Conservation (phyloP, 2,888 invertebrate species). For the Stenurella melanura region DNA sequence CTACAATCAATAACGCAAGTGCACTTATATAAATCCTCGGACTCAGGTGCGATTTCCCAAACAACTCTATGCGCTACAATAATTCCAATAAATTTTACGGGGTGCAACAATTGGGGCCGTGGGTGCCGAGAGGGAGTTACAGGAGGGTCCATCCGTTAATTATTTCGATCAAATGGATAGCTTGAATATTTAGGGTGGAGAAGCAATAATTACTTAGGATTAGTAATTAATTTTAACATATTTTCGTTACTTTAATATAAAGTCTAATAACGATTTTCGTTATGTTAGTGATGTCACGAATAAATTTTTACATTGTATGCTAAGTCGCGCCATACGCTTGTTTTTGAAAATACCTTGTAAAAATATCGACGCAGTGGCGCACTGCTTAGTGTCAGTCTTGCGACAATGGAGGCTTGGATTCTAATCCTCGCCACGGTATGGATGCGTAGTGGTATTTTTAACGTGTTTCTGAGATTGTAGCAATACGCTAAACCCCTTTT, state of each 20-base stretch:
- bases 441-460: too few relatives aligned
- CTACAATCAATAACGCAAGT: conserved; percentile 67
- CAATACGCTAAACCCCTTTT: too few relatives aligned
- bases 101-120: conserved; percentile 47
- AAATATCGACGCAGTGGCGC: too few relatives aligned
- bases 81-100: conserved; percentile 57
- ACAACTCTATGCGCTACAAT: conserved; percentile 54
- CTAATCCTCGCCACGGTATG: too few relatives aligned
- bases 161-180: background rate
- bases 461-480: too few relatives aligned
- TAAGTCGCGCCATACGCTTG: too few relatives aligned
- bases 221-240: background rate
- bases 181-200: background rate
- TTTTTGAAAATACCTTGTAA: too few relatives aligned
- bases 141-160: background rate
- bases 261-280: too few relatives aligned
- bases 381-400: too few relatives aligned
- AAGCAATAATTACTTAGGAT: background rate
- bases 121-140: background rate
- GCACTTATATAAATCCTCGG: conserved; percentile 67
- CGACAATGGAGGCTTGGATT: too few relatives aligned
- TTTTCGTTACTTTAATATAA: background rate
- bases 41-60: conserved; percentile 66
- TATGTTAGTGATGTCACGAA: too few relatives aligned
- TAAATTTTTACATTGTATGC: too few relatives aligned